Evolutionary conservation across 2,113 vertebrate genomes (phyloP).

Genomic region (Elephantulus edwardii): DNA sequence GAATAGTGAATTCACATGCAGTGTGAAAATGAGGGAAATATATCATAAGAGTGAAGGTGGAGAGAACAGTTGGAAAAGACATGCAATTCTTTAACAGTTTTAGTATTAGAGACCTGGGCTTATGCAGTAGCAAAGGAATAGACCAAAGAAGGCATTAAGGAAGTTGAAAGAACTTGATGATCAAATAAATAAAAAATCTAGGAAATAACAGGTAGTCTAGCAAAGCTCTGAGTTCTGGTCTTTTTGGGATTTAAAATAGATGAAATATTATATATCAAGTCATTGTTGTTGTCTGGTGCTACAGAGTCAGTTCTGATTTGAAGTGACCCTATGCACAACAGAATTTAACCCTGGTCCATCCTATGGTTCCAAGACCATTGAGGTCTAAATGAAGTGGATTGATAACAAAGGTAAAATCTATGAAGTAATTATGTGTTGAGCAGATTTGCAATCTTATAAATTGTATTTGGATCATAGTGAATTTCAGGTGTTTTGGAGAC

Average conservation of each 20-base stretch:
- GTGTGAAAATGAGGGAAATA: background rate
- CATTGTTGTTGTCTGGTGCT: background rate
- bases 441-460: background rate
- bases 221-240: background rate
- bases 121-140: background rate
- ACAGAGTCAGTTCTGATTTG: background rate
- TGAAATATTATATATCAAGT: background rate
- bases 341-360: background rate
- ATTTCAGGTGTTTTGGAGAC: background rate
- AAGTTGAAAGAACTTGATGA: background rate
- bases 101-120: background rate
- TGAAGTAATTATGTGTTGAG: background rate
- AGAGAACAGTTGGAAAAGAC: no score
- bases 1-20: background rate
- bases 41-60: background rate
- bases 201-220: background rate
- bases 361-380: background rate
- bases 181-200: background rate
- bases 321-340: background rate
- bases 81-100: background rate
- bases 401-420: background rate
- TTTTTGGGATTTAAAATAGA: background rate
- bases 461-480: background rate
- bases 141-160: background rate
- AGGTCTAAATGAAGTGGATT: background rate